These are phyloP conservation scores for Gobio occitaniae DNA, from an alignment of 2,797 vertebrate genomes.

Conservation along the genomic window DNA sequence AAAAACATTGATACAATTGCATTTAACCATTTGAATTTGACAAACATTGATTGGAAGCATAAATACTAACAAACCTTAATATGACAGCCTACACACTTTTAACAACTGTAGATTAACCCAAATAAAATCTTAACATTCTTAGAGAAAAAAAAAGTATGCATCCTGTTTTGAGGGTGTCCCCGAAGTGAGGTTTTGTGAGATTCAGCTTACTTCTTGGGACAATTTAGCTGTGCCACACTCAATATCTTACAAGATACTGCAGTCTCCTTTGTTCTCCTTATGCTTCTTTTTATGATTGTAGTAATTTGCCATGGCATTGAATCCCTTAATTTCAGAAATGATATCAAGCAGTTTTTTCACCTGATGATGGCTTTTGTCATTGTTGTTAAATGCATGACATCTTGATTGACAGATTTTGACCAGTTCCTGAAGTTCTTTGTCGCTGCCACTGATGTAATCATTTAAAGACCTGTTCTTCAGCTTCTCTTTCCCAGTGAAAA, in stretches of 20 bases:
- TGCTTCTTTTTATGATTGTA: neutral
- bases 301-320: too few species aligned
- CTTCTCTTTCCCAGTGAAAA: constrained; percentile 48
- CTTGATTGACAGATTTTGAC: neutral
- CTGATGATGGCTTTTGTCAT: constrained; percentile 2
- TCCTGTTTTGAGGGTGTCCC: neutral
- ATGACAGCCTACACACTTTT: neutral
- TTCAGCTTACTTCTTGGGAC: neutral
- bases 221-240: neutral
- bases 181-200: neutral
- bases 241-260: neutral
- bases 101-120: neutral
- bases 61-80: neutral
- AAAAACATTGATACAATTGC: neutral
- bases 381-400: constrained; percentile 40
- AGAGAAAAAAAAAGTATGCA: neutral
- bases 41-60: neutral
- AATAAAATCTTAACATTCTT: neutral
- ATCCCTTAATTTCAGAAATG: neutral
- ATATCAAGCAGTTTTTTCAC: constrained; percentile 7
- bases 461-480: neutral
- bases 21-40: neutral
- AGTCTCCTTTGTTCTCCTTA: neutral
- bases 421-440: constrained; percentile 26
- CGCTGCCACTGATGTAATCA: constrained; percentile 16